A percentile compares a stretch with the other conserved stretches of the same genome.
Evolutionary conservation across 2,797 vertebrate species (phyloP).

Genomic region (Hafferia zeledoni): DNA sequence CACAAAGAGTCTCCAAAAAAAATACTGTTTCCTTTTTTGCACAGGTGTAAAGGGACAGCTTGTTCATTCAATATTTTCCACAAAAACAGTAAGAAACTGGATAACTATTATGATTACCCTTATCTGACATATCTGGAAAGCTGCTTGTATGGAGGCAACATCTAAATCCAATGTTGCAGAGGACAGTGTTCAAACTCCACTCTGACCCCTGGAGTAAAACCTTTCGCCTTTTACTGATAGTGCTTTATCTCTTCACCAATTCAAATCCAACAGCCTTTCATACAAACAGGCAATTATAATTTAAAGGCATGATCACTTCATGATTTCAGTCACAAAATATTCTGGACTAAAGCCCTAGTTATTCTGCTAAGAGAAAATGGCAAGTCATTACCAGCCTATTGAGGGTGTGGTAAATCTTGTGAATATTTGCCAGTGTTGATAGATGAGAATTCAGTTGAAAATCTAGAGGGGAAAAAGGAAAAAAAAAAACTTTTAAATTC

Average conservation of each 20-base stretch:
- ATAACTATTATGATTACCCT: neutral
- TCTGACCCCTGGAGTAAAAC: neutral
- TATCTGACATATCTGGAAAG: neutral
- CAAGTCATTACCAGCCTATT: slow-evolving; percentile 94
- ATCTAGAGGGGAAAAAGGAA: slow-evolving; percentile 77
- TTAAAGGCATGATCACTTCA: neutral
- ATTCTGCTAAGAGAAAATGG: slow-evolving; percentile 57
- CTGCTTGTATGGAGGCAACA: neutral
- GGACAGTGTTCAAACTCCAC: neutral
- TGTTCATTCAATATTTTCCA: neutral
- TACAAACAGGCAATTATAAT: neutral
- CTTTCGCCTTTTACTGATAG: neutral
- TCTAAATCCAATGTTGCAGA: neutral
- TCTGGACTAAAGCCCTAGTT: slow-evolving; percentile 14
- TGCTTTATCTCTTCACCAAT: neutral
- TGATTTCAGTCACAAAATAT: neutral
- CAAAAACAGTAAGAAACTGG: neutral
- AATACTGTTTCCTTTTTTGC: neutral
- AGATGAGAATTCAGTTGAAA: slow-evolving; percentile 99
- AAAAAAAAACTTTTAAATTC: neutral
- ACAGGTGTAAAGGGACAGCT: neutral
- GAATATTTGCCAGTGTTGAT: slow-evolving; percentile 99
- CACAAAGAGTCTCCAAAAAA: neutral
- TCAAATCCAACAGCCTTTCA: neutral
- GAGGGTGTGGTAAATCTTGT: slow-evolving; percentile 99